Conservation (phyloP, 2,113 vertebrate species). For the Leucoraja erinaceus region DNA sequence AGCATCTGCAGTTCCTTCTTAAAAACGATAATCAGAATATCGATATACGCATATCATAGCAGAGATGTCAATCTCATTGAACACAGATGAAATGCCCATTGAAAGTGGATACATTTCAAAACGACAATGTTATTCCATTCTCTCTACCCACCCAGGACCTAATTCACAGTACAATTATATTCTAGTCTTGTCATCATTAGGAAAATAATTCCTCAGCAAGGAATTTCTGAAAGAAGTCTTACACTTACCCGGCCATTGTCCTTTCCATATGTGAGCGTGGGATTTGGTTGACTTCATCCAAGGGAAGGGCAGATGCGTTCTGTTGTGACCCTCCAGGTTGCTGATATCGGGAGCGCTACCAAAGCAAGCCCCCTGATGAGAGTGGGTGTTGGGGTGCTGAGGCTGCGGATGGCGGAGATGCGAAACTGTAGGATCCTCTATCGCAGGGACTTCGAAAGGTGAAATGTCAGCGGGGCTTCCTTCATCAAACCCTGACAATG, state of each 20-base stretch:
- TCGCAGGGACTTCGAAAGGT: slow-evolving; percentile 70
- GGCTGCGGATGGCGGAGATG: slow-evolving; percentile 65
- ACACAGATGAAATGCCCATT: neutral
- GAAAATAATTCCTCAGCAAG: neutral
- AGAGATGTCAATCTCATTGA: neutral
- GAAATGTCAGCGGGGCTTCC: slow-evolving; percentile 72
- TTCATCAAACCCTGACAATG: slow-evolving; percentile 69
- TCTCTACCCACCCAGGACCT: neutral
- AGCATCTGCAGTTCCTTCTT: no score
- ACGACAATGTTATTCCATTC: neutral
- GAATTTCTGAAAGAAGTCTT: no score
- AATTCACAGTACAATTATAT: neutral
- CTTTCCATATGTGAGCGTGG: slow-evolving; percentile 82
- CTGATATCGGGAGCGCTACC: slow-evolving; percentile 61
- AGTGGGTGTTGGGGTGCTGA: slow-evolving; percentile 59
- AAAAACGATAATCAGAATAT: slow-evolving; percentile 15
- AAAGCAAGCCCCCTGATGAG: slow-evolving; percentile 63
- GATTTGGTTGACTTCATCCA: slow-evolving; percentile 98
- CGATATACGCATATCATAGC: neutral
- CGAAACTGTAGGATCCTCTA: slow-evolving; percentile 69
- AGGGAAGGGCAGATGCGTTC: slow-evolving; percentile 79
- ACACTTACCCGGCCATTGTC: slow-evolving; percentile 85
- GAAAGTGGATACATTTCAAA: no score
- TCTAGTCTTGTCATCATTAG: neutral
- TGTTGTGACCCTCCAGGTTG: slow-evolving; percentile 62